Base-by-base conservation (phyloP, 2,888 invertebrate species). In the Phasia obesa region DNA sequence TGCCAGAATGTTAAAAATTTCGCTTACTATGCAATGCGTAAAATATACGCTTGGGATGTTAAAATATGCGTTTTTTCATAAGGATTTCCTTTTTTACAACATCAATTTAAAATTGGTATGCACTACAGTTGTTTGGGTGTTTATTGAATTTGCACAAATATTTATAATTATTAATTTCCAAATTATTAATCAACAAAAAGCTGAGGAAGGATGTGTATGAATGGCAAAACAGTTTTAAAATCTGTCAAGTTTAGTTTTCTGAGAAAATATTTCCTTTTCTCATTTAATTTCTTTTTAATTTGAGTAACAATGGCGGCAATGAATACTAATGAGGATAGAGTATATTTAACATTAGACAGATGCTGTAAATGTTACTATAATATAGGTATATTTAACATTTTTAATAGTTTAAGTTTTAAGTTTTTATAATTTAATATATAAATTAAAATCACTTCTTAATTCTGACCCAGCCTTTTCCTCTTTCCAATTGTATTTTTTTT, bases 21-120 rank as follows among this genome's bases (percentile, higher is more conserved):
- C 85, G 85, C 78, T 83, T 76, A 67, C 79, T 67, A 88, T 88
- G 87, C 87, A 88, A 87, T 89, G 89, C 89, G 88, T 89, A 88
- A 88, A 88, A 88, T 87, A 87, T 86, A 87, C 86, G 86, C 85
- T 84, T 86, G 86, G 86, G 85, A 88, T 88, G 88, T 86, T 70
- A 44, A 79, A 75, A 69, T 64, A 78, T 81, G 31, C 19, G 47
- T 65, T 57, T 70, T 31, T 47, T 21, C 13, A 47, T 2, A n/a
- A 35, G n/a, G 11, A 15, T 49, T 74, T 27, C 7, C 27, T 73
- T 64, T 27, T 53, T 65, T 44, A 42, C 17, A 51, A 27, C 42
- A 55, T 42, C 21, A 27, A 42, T 25, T 31, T 6, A 19, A 73
- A 74, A 60, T 80, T 74, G 25, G 23, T 74, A 80, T 80, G 60